These are phyloP conservation scores for Lasioglossum malachurum DNA, from an alignment of 2,888 invertebrate species.

Conservation along the genomic window DNA sequence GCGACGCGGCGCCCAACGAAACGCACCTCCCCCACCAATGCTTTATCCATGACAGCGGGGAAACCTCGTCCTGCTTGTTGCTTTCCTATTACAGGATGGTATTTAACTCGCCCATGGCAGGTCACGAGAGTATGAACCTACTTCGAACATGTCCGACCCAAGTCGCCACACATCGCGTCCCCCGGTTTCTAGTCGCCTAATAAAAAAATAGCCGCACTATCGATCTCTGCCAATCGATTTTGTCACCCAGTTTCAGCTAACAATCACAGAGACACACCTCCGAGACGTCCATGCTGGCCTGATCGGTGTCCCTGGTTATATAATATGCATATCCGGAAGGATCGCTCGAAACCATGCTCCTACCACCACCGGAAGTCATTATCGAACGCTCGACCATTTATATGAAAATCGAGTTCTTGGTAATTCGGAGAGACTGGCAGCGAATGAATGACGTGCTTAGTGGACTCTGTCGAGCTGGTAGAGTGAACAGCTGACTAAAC, in stretches of 20 bases:
- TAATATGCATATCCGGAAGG: slow-evolving; percentile 75
- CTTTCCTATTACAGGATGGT: slow-evolving; percentile 73
- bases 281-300: slow-evolving; percentile 71
- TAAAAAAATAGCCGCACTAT: slow-evolving; percentile 79
- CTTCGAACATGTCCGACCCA: slow-evolving; percentile 42
- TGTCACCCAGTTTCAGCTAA: slow-evolving; percentile 27
- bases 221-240: slow-evolving; percentile 79
- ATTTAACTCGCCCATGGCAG: slow-evolving; percentile 70
- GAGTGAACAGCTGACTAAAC: neutral
- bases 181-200: slow-evolving; percentile 77
- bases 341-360: neutral
- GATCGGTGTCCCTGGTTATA: slow-evolving; percentile 70
- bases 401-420: neutral
- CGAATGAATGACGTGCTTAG: neutral
- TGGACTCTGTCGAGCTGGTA: neutral
- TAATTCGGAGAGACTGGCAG: neutral
- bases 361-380: neutral
- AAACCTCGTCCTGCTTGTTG: slow-evolving; percentile 65
- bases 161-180: slow-evolving; percentile 15
- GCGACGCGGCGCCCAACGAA: too few relatives aligned
- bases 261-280: slow-evolving; percentile 68
- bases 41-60: neutral
- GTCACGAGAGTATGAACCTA: slow-evolving; percentile 38
- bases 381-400: neutral
- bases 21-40: neutral